Base-by-base conservation (phyloP, 2,888 invertebrate species). In the Xestia rhomboidea region DNA sequence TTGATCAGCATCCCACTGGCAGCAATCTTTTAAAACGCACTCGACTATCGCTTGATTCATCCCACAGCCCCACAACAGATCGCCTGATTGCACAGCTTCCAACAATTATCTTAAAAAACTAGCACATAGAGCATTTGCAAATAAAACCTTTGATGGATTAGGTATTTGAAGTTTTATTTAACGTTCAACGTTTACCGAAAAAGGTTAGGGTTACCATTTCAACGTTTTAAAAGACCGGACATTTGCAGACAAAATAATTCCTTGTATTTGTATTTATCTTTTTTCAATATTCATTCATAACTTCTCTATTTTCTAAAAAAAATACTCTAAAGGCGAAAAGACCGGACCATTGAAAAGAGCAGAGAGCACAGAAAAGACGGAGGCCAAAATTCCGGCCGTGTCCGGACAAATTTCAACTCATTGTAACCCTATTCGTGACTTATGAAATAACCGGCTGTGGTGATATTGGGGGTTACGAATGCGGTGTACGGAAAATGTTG, bases 1-100 rank as follows among this genome's bases (percentile, higher is more conserved):
- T 71, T 24, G 34, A 66, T 75, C 66, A n/a, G 41, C n/a, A n/a
- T 68, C 8, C n/a, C 21, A 72, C 38, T 68, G 60, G 49, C 41
- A 34, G 34, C 51, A 85, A 85, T 73, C 6, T 76, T 46, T 81
- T 73, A 64, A 73, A 81, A 68, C 60, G 51, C 73, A 76, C 63
- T 70, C 63, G 30, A 49, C 63, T 70, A 70, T 71, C 46, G 6
- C 13, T 4, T 41, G 34, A 60, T 73, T 41, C 34, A 85, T 73
- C 24, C 38, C 38, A 15, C 63, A 38, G 63, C 44, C 27, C 66
- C 69, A 24, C 73, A 51, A 62, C 68, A 27, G 54, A 70, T 38
- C 44, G 38, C 46, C 38, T 77, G 64, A 73, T 62, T 60, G 73
- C 46, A 21, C 41, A 11, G 27, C 62, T 10, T 34, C 27, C 71